A percentile compares a stretch with the other conserved stretches of the same genome.
Evolutionary conservation across 2,797 vertebrate species (phyloP).

Genomic region (Mormyrus hasselquistii): DNA sequence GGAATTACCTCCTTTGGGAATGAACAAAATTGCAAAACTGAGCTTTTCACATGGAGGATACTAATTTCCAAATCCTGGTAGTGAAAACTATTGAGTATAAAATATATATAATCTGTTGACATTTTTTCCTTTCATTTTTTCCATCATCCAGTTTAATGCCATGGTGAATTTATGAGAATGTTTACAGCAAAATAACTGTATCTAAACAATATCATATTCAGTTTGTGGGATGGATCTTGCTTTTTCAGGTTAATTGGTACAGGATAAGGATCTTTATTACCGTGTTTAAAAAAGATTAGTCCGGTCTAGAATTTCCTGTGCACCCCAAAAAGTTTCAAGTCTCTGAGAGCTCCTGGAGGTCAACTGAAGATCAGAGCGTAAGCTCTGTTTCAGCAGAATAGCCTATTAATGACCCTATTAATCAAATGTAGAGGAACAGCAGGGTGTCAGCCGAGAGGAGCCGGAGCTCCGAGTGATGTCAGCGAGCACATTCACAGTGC

Average conservation of each 20-base stretch:
- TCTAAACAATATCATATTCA: no score
- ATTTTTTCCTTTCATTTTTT: not conserved
- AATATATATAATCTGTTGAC: not conserved
- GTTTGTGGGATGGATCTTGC: not conserved
- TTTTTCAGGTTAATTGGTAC: not conserved
- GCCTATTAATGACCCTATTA: constrained; percentile 11
- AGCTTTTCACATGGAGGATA: not conserved
- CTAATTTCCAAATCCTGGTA: not conserved
- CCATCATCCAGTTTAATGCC: not conserved
- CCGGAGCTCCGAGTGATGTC: not conserved
- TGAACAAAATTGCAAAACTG: not conserved
- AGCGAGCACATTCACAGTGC: constrained; percentile 5
- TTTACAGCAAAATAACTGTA: not conserved
- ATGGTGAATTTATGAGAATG: not conserved
- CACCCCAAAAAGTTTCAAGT: constrained; percentile 2
- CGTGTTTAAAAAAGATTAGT: not conserved
- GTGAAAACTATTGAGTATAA: not conserved
- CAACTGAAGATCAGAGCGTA: not conserved
- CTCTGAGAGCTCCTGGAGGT: not conserved
- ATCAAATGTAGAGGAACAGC: not conserved
- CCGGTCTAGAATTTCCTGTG: not conserved
- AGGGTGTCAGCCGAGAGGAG: not conserved
- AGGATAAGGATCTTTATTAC: not conserved
- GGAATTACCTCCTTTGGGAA: not conserved
- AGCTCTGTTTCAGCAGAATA: not conserved